phyloP scores from a whole-genome alignment of 2,797 vertebrate genomes.

The Ctenosaura bakeri region DNA sequence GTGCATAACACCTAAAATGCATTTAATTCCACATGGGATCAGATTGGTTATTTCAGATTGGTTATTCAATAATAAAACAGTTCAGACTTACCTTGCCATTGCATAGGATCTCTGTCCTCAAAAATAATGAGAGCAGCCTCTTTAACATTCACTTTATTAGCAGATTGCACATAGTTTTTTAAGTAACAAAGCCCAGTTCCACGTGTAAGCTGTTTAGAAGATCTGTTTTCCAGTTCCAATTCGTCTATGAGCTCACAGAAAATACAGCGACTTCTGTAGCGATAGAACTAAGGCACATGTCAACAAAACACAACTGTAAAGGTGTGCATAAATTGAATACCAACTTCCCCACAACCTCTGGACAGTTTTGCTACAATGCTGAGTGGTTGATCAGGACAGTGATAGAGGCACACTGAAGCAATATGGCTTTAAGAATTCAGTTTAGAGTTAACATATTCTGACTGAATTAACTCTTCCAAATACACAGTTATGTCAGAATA shows the following conservation, averaged over 20 bases:
- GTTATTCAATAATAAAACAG: neutral
- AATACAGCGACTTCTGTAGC: slow-evolving; percentile 10
- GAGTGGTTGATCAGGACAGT: slow-evolving; percentile 35
- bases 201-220: slow-evolving; percentile 38
- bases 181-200: slow-evolving; percentile 31
- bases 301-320: slow-evolving; percentile 43
- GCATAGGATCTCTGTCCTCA: neutral
- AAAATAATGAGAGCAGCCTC: slow-evolving; percentile 13
- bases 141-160: slow-evolving; percentile 70
- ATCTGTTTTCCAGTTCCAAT: neutral
- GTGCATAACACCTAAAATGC: too few relatives aligned
- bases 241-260: slow-evolving; percentile 4
- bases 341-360: slow-evolving; percentile 50
- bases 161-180: slow-evolving; percentile 41
- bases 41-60: slow-evolving; percentile 1
- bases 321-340: slow-evolving; percentile 63
- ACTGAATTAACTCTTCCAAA: slow-evolving; percentile 16
- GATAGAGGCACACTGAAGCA: slow-evolving; percentile 59
- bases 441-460: slow-evolving; percentile 10
- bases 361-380: neutral
- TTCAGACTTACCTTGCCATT: neutral
- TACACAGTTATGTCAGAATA: neutral
- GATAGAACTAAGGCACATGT: slow-evolving; percentile 50
- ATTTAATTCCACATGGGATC: neutral
- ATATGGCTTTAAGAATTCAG: slow-evolving; percentile 72